These are phyloP conservation scores for Metacarcinus magister DNA, from an alignment of 2,888 invertebrate species.

Conservation along the genomic window DNA sequence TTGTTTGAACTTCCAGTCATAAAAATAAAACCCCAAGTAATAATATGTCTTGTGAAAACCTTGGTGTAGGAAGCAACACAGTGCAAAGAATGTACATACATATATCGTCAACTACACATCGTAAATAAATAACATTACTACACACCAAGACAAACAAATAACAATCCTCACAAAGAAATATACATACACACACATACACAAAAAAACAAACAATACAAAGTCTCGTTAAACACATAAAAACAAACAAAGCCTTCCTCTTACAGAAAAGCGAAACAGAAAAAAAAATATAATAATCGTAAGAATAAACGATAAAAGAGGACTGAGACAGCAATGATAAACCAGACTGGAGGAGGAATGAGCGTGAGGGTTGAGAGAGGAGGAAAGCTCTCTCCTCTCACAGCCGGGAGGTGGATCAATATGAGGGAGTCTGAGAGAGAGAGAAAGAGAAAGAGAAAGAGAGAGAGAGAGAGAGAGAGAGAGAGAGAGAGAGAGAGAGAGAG, in stretches of 20 bases:
- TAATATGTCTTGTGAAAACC: neutral
- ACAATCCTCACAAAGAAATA: neutral
- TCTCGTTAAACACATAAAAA: neutral
- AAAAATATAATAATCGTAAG: neutral
- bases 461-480: neutral
- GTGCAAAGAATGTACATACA: neutral
- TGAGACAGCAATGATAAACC: constrained; percentile 7
- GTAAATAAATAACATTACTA: neutral
- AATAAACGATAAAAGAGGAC: constrained; percentile 39
- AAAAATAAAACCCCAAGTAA: neutral
- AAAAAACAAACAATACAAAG: neutral
- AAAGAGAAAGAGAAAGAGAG: neutral
- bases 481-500: neutral
- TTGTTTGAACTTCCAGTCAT: neutral
- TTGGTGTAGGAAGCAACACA: neutral
- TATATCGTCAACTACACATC: neutral
- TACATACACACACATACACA: neutral
- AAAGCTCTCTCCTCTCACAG: constrained; percentile 47
- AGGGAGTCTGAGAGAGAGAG: constrained; percentile 57
- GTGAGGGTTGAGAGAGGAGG: constrained; percentile 45
- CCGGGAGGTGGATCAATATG: constrained; percentile 54
- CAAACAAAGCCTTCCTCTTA: neutral
- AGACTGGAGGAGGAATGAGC: constrained; percentile 39
- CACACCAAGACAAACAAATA: neutral
- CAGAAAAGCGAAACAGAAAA: neutral